Base-by-base conservation (phyloP, 2,113 vertebrate species). In the Hiodon tergisus region DNA sequence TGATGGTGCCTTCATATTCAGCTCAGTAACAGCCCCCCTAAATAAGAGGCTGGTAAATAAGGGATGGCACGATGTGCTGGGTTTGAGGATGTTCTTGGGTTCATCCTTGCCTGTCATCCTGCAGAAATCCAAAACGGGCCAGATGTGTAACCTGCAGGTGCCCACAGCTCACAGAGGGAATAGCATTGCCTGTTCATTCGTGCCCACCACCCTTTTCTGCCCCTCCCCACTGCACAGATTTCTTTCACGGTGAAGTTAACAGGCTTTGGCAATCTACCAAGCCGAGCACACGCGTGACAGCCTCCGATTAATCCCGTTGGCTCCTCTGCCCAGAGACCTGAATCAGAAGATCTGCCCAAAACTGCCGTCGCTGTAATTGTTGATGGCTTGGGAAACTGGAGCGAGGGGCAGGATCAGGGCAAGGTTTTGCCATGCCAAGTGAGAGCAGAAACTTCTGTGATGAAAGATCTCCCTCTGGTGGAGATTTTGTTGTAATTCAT, bases 401-500 rank as follows among this genome's bases (percentile, higher is more conserved):
- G 9, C 16, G 3, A 16, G 31, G 73, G 31, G 46, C 5, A 47
- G 48, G 58, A 50, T 50, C 47, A 3, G 4, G 14, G 60, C n/a
- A 46, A 1, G 11, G 46, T 69, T 54, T 52, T 53, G 8, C 50
- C 2, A 50, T 8, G 67, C 1, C 14, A 53, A 9, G 13, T 2
- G 10, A 16, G 65, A 57, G 47, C 11, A 5, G 17, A 48, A 17
- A 3, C 13, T 0, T 16, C 2, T 8, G 67, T 67, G 53, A 74
- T 4, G 74, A 51, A 68, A 79, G 61, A 77, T 3, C 74, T 11
- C 9, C 78, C 81, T 78, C 83, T 83, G 52, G 80, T 85, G 86
- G 82, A 69, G 0, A 5, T 4, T 4, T n/a, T 61, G 6, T 4
- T 51, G 74, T 51, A 31, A 1, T 69, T 55, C 55, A 60, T 3